Conservation (phyloP, 2,113 vertebrate genomes). For the Cottus gobio region DNA sequence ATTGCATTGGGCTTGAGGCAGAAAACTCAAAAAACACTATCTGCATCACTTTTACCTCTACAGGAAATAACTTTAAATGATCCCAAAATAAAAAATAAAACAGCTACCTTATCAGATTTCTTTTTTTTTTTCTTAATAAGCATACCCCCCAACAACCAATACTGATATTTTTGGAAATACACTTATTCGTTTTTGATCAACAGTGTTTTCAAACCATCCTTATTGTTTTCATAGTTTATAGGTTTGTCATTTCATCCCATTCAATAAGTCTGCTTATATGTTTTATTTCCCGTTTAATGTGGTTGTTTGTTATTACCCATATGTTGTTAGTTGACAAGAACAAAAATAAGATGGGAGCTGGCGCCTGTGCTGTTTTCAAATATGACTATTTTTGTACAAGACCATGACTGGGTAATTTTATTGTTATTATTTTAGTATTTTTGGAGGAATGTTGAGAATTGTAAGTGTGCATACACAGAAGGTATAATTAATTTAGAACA, state of each 20-base stretch:
- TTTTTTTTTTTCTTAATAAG: neutral
- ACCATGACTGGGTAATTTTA: constrained; percentile 26
- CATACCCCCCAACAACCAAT: neutral
- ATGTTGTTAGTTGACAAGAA: constrained; percentile 5
- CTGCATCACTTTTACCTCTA: too few relatives aligned
- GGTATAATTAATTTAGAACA: constrained; percentile 17
- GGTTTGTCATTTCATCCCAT: neutral
- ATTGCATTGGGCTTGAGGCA: neutral
- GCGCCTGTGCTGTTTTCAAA: constrained; percentile 11
- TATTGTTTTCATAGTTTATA: neutral
- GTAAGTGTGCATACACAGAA: neutral
- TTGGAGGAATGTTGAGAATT: constrained; percentile 49
- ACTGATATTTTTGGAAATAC: neutral
- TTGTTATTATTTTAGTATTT: constrained; percentile 22
- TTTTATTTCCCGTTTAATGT: neutral
- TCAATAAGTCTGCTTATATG: neutral
- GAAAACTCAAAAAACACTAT: neutral
- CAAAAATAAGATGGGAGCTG: neutral
- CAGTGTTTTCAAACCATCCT: neutral
- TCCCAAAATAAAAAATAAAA: neutral
- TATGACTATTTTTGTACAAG: constrained; percentile 10
- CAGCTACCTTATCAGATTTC: neutral
- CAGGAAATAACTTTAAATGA: neutral
- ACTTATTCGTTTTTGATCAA: neutral
- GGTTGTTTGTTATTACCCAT: neutral